phyloP scores from a whole-genome alignment of 1,140 invertebrate species.

The Drosophila ohnishii region DNA sequence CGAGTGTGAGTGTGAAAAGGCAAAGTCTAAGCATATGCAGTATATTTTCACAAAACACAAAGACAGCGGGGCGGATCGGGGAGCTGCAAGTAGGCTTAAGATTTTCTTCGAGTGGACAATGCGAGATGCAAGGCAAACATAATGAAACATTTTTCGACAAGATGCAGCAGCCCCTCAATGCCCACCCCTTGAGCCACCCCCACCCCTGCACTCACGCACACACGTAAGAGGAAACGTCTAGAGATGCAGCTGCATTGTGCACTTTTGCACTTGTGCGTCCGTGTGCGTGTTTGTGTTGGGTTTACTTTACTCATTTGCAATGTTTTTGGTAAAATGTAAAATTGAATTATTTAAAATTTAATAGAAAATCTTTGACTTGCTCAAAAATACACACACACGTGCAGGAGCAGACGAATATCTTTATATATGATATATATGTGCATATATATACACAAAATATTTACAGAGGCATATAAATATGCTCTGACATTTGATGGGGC shows the following conservation, averaged over 20 bases:
- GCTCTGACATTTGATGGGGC: neutral
- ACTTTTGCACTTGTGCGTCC: constrained; percentile 3
- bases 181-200: neutral
- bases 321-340: constrained; percentile 81
- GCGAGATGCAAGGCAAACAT: constrained; percentile 71
- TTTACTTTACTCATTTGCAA: constrained; percentile 80
- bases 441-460: constrained; percentile 15
- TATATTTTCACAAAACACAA: constrained; percentile 60
- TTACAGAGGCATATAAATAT: constrained; percentile 37
- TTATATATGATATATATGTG: neutral
- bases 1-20: constrained; percentile 9
- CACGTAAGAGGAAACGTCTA: constrained; percentile 30
- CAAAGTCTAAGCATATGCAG: constrained; percentile 63
- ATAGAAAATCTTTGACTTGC: constrained; percentile 81
- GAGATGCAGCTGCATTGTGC: constrained; percentile 50
- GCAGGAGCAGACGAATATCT: constrained; percentile 17
- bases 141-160: constrained; percentile 80
- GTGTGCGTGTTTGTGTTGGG: constrained; percentile 39
- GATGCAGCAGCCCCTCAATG: constrained; percentile 57
- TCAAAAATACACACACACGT: constrained; percentile 54
- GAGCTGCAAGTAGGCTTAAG: constrained; percentile 71
- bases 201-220: constrained; percentile 15
- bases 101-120: constrained; percentile 71
- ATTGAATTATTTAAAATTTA: constrained; percentile 82
- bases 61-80: constrained; percentile 47